Conservation (phyloP, 30 jellyfish, hydroid and myxozoan genomes). For the Catostylus mosaicus region DNA sequence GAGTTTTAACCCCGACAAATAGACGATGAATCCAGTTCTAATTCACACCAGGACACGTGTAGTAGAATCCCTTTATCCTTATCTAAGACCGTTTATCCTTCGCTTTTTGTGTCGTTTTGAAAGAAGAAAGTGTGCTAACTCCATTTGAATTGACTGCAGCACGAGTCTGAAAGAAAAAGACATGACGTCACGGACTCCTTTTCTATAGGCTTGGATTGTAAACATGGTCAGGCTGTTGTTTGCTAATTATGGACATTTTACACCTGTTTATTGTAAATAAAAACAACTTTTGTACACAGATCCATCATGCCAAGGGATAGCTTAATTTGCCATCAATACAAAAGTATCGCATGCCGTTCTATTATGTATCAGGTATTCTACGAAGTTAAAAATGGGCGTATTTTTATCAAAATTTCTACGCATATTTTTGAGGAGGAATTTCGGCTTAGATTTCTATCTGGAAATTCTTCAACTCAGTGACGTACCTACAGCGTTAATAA, state of each 20-base stretch:
- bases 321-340: too few relatives aligned
- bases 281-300: neutral
- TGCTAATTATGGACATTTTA: neutral
- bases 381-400: too few relatives aligned
- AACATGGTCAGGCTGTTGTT: neutral
- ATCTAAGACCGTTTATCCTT: conserved; percentile 29
- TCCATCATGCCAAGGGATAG: neutral
- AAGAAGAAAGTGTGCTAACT: conserved; percentile 19
- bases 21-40: neutral
- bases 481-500: too few relatives aligned
- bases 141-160: conserved; percentile 11
- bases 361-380: too few relatives aligned
- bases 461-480: too few relatives aligned
- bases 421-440: too few relatives aligned
- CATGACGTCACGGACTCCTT: neutral
- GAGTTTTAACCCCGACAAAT: neutral
- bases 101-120: conserved; percentile 29
- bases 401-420: too few relatives aligned
- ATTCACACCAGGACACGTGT: conserved; percentile 36
- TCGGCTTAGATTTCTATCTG: too few relatives aligned
- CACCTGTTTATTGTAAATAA: neutral
- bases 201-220: neutral
- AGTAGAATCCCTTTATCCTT: conserved; percentile 7
- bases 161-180: conserved; percentile 6
- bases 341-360: too few relatives aligned